Evolutionary conservation across 2,797 vertebrate genomes (phyloP).

Genomic region (Salarias fasciatus): DNA sequence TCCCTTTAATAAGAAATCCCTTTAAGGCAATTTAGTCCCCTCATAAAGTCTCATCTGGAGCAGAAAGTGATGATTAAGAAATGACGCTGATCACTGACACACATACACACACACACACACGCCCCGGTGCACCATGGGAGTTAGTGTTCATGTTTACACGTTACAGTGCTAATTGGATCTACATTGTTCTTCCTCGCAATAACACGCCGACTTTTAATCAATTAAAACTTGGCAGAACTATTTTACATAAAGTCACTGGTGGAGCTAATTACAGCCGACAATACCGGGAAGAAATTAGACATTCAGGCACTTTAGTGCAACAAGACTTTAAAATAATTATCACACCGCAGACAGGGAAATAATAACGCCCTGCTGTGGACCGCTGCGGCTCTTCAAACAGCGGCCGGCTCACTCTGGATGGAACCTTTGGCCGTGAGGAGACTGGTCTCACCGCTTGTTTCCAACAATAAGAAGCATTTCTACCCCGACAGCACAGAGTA

Average conservation of each 20-base stretch:
- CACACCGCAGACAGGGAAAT: neutral
- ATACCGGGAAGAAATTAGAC: slow-evolving; percentile 35
- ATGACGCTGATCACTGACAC: slow-evolving; percentile 67
- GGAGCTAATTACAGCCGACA: slow-evolving; percentile 91
- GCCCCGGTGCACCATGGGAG: slow-evolving; percentile 63
- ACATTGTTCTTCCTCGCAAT: slow-evolving; percentile 55
- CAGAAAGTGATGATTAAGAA: slow-evolving; percentile 89
- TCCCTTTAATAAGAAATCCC: slow-evolving; percentile 91
- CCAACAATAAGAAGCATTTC: too few species aligned
- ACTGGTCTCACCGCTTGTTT: too few species aligned
- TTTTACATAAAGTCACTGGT: slow-evolving; percentile 75
- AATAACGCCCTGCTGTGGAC: too few species aligned
- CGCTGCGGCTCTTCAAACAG: too few species aligned
- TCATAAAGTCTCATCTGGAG: slow-evolving; percentile 91
- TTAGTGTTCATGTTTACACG: slow-evolving; percentile 70
- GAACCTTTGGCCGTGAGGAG: too few species aligned
- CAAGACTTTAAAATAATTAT: slow-evolving; percentile 18
- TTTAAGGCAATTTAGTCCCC: slow-evolving; percentile 90
- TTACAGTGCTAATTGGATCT: slow-evolving; percentile 71
- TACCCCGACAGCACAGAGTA: too few species aligned
- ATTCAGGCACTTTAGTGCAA: slow-evolving; percentile 8
- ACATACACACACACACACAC: slow-evolving; percentile 41
- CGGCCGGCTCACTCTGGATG: too few species aligned
- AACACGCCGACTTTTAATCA: slow-evolving; percentile 68
- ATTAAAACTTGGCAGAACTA: slow-evolving; percentile 64